phyloP scores from a whole-genome alignment of 2,113 vertebrate species.

The Pipa parva region DNA sequence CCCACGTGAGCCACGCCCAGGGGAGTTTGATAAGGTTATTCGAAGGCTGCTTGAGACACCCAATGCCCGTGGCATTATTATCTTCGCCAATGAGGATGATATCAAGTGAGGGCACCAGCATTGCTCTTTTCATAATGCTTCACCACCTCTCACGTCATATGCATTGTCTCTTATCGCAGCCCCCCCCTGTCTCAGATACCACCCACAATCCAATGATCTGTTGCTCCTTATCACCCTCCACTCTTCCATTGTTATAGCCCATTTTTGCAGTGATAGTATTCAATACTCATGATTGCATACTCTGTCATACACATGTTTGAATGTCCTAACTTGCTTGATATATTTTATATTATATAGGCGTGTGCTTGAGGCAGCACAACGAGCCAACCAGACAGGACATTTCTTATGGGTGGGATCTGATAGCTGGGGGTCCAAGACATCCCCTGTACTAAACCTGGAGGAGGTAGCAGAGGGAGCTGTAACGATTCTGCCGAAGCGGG shows the following conservation, averaged over 20 bases:
- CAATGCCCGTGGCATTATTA: constrained; percentile 71
- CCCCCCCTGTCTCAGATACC: neutral
- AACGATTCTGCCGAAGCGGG: constrained; percentile 82
- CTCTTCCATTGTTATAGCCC: too few species aligned
- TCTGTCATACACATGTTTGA: too few species aligned
- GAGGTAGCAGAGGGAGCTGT: constrained; percentile 76
- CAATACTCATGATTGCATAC: too few species aligned
- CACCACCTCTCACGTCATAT: too few species aligned
- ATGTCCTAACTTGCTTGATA: too few species aligned
- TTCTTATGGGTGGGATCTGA: constrained; percentile 89
- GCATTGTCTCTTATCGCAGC: neutral
- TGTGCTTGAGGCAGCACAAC: constrained; percentile 72
- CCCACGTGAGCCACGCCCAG: constrained; percentile 67
- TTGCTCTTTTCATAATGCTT: neutral
- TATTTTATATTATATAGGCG: constrained; percentile 62
- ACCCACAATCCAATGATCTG: too few species aligned
- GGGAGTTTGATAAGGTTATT: constrained; percentile 71
- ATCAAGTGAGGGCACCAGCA: constrained; percentile 60
- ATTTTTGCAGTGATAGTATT: too few species aligned
- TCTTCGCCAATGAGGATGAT: constrained; percentile 74
- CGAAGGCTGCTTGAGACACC: constrained; percentile 69
- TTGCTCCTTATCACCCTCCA: too few species aligned
- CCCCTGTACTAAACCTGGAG: constrained; percentile 74
- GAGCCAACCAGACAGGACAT: constrained; percentile 78
- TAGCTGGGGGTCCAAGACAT: constrained; percentile 87